Evolutionary conservation across 1,140 invertebrate genomes (phyloP), one percentile per base, ranked within the genome.

Genomic region (Sarcophaga bullata): DNA sequence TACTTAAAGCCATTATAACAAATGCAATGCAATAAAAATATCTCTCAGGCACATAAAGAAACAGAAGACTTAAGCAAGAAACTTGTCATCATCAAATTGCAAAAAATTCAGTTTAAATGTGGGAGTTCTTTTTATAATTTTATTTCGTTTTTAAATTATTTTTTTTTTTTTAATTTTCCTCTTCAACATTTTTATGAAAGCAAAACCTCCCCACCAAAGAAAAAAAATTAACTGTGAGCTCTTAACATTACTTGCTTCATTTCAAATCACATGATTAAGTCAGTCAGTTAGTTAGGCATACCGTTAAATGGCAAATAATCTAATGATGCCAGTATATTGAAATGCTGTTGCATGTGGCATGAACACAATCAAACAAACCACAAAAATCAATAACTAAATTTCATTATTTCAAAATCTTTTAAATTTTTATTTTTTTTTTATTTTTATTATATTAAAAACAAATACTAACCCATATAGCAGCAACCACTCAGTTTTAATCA

Each of bases 331-430:
- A 17, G 62, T 10, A 68, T 68, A 68, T 68, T 68, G 62, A 37
- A 37, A 37, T 37, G 25, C 25, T 68, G 62, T 25, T 68, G 62
- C 62, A 68, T 68, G 62, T 68, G 62, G 62, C 62, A 68, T 68
- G n/a, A 68, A 68, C 19, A 19, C 62, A 68, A 68, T 68, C 25
- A 68, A 17, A 8, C n/a, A 2, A 68, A 68, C 62, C 62, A 68
- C 62, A 68, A 68, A 68, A 68, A 68, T 68, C 62, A 68, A 68
- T 68, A 68, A 25, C 62, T 68, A 68, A 19, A 68, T 68, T 68
- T 68, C 62, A 19, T 68, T 68, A 68, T 68, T 68, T 58, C 54
- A 58, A 58, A 58, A 58, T 58, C n/a, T 58, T n/a, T n/a, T n/a
- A n/a, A n/a, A n/a, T n/a, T n/a, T n/a, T n/a, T 58, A n/a, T 58